phyloP scores from a whole-genome alignment of 1,140 invertebrate species.

The Olivierus martensii region DNA sequence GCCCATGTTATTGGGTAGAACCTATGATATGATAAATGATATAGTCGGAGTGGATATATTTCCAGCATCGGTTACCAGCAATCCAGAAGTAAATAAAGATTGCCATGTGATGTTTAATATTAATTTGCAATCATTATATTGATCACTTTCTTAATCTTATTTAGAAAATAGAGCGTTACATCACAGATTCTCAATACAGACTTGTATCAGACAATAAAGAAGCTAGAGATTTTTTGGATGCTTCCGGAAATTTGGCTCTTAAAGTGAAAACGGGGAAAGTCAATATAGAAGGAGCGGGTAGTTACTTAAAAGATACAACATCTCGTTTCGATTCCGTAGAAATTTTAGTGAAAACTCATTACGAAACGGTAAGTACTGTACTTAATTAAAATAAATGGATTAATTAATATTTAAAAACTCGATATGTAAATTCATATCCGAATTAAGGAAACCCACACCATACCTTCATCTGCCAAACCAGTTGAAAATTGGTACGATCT shows the following conservation, averaged over 20 bases:
- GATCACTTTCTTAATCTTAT: no score
- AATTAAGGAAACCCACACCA: slow-evolving; percentile 6
- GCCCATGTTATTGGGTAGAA: slow-evolving; percentile 14
- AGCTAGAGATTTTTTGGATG: slow-evolving; percentile 11
- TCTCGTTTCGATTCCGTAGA: slow-evolving; percentile 8
- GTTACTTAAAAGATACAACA: slow-evolving; percentile 6
- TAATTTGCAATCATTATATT: no score
- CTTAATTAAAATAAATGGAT: no score
- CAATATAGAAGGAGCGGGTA: slow-evolving; percentile 5
- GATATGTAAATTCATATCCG: no score
- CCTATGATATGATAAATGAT: slow-evolving; percentile 12
- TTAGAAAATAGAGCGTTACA: slow-evolving; percentile 4
- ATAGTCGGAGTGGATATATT: slow-evolving; percentile 7
- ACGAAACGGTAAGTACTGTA: slow-evolving; percentile 9
- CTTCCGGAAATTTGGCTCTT: slow-evolving; percentile 4
- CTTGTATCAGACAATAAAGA: slow-evolving; percentile 8
- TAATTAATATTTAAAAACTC: no score
- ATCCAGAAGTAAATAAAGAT: no score
- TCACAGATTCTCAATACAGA: slow-evolving; percentile 9
- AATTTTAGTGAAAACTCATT: slow-evolving; percentile 15
- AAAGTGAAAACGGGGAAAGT: slow-evolving; percentile 11
- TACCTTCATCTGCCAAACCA: slow-evolving; percentile 8
- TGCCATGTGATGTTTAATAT: no score
- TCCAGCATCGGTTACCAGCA: neutral
- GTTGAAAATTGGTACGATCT: neutral